Base-by-base conservation (phyloP, 1,140 invertebrate species). In the Micrasema minimum region DNA sequence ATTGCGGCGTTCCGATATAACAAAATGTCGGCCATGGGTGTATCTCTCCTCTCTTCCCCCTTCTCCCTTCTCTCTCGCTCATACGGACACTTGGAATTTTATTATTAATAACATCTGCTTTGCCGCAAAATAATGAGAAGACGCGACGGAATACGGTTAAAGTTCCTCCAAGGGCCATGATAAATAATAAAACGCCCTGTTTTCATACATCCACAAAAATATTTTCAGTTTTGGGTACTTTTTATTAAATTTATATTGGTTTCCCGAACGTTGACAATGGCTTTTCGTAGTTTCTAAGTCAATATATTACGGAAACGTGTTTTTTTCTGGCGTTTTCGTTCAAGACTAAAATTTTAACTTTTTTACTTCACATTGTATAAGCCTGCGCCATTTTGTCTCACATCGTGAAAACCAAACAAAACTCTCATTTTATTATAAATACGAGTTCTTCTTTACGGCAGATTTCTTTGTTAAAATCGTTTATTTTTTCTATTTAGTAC, bases 1-100 rank as follows among this genome's bases (percentile, higher is more conserved):
- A 53, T 66, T 66, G 64, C 64, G 64, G 64, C 26, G 45, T 51
- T 66, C 48, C 48, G 26, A 38, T 66, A 51, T 35, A 38, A 66
- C 14, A 46, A 38, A 43, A 59, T 20, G 16, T 22, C 37, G 50
- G 55, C 43, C 20, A 0, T 48, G 10, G n/a, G 1, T 2, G 20
- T 51, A 22, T 9, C 0, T 51, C 16, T 51, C 48, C 2, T 4
- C 18, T n/a, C 5, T 22, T 4, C 20, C n/a, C 4, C 2, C 16
- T 26, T 22, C 11, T 9, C 48, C 20, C 12, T 20, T 2, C 12
- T 5, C 2, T 0, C n/a, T 12, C 31, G 4, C 20, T 31, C 26
- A 4, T 4, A 57, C 22, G 7, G 7, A 3, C 22, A 45, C 22
- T 41, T 7, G 37, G 57, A 65, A 65, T 66, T 66, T 66, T 66